Percentiles rank a stretch among this genome's conserved stretches.
These are phyloP conservation scores for Serinus canaria DNA, from an alignment of 2,113 vertebrate species.

Conservation along the genomic window DNA sequence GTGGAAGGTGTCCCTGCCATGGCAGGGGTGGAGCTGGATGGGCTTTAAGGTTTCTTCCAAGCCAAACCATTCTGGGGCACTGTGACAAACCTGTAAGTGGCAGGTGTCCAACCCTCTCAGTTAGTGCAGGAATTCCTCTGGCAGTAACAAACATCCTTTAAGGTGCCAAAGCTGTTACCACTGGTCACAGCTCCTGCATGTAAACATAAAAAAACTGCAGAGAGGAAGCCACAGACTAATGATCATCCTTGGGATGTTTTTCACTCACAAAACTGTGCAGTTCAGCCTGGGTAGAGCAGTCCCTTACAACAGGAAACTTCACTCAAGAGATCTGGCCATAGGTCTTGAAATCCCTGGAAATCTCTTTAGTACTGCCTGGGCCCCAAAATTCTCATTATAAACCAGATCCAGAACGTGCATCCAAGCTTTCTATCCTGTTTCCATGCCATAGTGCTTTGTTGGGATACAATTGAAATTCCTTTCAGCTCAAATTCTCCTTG, in stretches of 20 bases:
- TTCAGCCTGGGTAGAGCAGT: background rate
- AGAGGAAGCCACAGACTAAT: background rate
- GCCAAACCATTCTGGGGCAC: background rate
- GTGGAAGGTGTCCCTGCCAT: background rate
- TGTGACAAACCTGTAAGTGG: background rate
- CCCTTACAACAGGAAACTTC: background rate
- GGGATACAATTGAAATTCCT: background rate
- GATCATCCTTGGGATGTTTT: background rate
- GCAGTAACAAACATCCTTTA: background rate
- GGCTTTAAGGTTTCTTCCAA: background rate
- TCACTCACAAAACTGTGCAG: background rate
- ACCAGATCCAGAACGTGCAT: background rate
- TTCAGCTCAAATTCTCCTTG: conserved; percentile 10
- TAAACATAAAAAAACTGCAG: background rate
- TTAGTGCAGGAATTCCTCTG: background rate
- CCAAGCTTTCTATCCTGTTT: background rate
- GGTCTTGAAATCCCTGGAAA: background rate
- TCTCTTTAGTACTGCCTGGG: background rate
- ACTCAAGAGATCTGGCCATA: background rate
- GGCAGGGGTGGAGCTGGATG: background rate
- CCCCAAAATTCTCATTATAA: background rate
- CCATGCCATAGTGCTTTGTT: background rate
- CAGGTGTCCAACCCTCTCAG: background rate
- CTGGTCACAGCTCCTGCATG: background rate
- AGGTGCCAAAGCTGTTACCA: background rate